A percentile compares a stretch with the other conserved stretches of the same genome.
Evolutionary conservation across 1,140 invertebrate genomes (phyloP).

Genomic region (Coptotermes formosanus): DNA sequence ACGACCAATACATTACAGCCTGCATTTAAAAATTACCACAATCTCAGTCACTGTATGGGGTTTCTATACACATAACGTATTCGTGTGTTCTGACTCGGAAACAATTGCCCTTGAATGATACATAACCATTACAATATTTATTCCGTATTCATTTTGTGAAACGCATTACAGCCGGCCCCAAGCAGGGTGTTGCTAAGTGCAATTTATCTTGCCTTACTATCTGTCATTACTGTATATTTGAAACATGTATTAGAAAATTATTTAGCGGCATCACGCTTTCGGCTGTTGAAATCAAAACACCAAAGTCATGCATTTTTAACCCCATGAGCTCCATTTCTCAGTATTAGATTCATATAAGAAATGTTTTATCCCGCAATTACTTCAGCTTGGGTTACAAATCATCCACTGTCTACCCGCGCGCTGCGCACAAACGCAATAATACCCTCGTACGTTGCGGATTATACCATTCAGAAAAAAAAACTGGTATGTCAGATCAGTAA

Average conservation of each 20-base stretch:
- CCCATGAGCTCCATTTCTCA: background rate
- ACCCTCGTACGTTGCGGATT: background rate
- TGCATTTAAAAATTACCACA: background rate
- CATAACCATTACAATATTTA: background rate
- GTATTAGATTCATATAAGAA: background rate
- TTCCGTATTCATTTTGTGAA: background rate
- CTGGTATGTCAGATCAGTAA: too few relatives aligned
- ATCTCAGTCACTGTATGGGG: background rate
- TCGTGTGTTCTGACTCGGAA: background rate
- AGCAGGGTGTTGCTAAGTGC: background rate
- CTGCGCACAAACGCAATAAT: background rate
- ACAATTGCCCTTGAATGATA: background rate
- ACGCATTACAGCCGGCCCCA: background rate
- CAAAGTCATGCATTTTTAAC: background rate
- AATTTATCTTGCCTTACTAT: background rate
- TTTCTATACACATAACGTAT: background rate
- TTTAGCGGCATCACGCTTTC: background rate
- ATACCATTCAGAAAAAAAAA: background rate
- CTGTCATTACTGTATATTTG: background rate
- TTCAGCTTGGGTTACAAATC: constrained; percentile 5
- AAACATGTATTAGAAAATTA: background rate
- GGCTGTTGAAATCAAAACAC: background rate
- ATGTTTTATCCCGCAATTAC: background rate
- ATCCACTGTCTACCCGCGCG: background rate
- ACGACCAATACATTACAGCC: too few relatives aligned